Base-by-base conservation (phyloP, 2,113 vertebrate species). In the Trochalopteron elliotii region DNA sequence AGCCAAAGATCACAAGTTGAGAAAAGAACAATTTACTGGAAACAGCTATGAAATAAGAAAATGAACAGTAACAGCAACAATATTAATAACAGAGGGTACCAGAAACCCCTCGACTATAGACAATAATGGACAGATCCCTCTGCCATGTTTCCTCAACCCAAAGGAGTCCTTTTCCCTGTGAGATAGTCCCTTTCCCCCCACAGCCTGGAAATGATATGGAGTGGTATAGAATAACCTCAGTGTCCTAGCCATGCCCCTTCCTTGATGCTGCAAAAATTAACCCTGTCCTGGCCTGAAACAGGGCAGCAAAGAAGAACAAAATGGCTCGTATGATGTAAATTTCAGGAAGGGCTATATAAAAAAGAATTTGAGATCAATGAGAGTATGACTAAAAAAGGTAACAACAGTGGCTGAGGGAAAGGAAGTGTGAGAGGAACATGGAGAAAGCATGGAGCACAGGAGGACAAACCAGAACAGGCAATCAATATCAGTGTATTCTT, bases 81-180 rank as follows among this genome's bases (percentile, higher is more conserved):
- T 42, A 50, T 56, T 85, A 49, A 35, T 42, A 44, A 44, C 53
- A 52, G 17, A 33, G 18, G 4, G 15, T 28, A 39, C 11, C 37
- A 59, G 33, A 60, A 52, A 33, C 3, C 18, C 33, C 39, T 37
- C 0, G 0, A 33, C 15, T 28, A 8, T 7, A 52, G 37, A 19
- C 11, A 42, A 7, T 31, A 22, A 14, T 18, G 17, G 61, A 35
- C 11, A 31, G 7, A 24, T 59, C 3, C 11, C 31, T 31, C 13
- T 0, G 1, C 7, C 37, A 44, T 0, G 0, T n/a, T 79, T 40
- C 7, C 21, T 42, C 0, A 0, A 78, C 10, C 15, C 56, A 40
- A 64, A 64, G 49, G 30, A 63, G 30, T 8, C 12, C 40, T 35
- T 49, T 13, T 21, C 4, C 11, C 14, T 0, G 0, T 24, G 16